phyloP scores from a whole-genome alignment of 2,797 vertebrate species.

The Gallirallus australis region DNA sequence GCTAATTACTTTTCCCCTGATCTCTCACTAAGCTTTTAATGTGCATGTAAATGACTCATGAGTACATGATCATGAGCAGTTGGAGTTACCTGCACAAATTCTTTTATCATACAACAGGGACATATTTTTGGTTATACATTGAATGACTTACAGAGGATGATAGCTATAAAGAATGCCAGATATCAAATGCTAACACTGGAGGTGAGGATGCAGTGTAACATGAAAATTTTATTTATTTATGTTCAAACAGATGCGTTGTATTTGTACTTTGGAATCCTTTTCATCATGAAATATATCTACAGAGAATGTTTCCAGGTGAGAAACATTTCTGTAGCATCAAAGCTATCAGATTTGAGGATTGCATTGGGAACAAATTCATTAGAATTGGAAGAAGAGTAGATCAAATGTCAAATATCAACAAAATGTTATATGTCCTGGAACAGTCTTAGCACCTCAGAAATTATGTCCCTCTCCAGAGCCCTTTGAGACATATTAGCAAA shows the following conservation, averaged over 20 bases:
- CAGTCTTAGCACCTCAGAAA: not conserved
- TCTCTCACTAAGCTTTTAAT: not conserved
- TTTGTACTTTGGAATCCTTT: not conserved
- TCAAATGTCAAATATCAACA: not conserved
- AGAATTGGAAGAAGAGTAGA: not conserved
- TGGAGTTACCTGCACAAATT: not conserved
- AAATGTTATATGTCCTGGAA: not conserved
- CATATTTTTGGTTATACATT: not conserved
- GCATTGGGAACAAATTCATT: not conserved
- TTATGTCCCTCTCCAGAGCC: not conserved
- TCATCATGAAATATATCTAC: not conserved
- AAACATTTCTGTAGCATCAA: not conserved
- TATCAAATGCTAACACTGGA: not conserved
- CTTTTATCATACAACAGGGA: not conserved
- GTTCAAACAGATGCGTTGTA: not conserved
- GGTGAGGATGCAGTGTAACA: not conserved
- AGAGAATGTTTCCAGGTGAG: not conserved
- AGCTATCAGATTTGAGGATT: not conserved
- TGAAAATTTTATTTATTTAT: not conserved
- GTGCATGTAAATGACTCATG: not conserved
- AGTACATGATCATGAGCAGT: not conserved
- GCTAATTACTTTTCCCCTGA: not conserved
- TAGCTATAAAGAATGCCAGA: not conserved
- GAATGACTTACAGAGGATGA: accelerated
- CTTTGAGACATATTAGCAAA: not conserved